These are phyloP conservation scores for Lypha dubia DNA, from an alignment of 2,888 invertebrate genomes.

Conservation along the genomic window DNA sequence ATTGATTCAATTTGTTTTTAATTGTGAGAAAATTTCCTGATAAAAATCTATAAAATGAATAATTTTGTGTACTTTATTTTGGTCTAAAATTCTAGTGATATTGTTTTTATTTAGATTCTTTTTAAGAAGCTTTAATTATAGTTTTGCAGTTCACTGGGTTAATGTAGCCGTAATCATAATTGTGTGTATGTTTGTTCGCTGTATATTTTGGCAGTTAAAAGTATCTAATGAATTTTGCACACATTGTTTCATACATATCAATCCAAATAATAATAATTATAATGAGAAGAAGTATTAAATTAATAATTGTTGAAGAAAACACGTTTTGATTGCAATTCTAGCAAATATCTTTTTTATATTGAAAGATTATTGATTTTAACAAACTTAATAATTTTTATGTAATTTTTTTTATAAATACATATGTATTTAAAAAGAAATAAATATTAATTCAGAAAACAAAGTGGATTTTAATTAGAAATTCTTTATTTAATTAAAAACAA, in stretches of 20 bases:
- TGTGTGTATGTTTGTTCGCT: not conserved
- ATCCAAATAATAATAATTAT: constrained; percentile 1
- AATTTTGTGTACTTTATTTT: too few species aligned
- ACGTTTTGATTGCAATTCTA: constrained; percentile 53
- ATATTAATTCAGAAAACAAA: not conserved
- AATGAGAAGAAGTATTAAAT: constrained; percentile 21
- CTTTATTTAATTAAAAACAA: constrained; percentile 4
- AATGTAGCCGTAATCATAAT: not conserved
- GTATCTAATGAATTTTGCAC: constrained; percentile 50
- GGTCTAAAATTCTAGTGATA: too few species aligned
- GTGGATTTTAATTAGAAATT: not conserved
- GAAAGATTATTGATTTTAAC: not conserved
- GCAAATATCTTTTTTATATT: constrained; percentile 3
- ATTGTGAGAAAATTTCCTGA: too few species aligned
- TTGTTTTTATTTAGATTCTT: too few species aligned
- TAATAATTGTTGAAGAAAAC: constrained; percentile 58
- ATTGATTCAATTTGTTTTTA: too few species aligned
- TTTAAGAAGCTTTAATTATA: too few species aligned
- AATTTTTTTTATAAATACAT: not conserved
- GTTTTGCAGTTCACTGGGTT: not conserved
- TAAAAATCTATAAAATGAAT: too few species aligned
- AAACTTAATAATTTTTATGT: constrained; percentile 16
- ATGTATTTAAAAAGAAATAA: not conserved
- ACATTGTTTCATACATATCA: constrained; percentile 28
- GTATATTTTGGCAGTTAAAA: constrained; percentile 56